phyloP scores from a whole-genome alignment of 2,888 invertebrate species.

The Dromius quadrimaculatus region DNA sequence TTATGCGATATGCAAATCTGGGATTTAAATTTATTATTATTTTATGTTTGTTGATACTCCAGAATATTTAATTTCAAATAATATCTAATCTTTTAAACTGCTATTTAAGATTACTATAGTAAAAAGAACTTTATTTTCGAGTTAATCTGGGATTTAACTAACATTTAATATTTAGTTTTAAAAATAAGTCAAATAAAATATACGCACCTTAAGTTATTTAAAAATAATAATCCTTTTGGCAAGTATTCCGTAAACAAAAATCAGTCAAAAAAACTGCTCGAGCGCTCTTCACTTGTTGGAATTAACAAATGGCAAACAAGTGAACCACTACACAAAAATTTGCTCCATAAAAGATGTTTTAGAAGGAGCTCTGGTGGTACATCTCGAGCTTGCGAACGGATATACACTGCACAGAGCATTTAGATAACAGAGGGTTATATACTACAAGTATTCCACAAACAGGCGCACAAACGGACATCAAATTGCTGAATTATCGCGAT shows the following conservation, averaged over 20 bases:
- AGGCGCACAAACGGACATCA: constrained; percentile 9
- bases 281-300: constrained; percentile 5
- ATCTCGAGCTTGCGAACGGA: constrained; percentile 25
- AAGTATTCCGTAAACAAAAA: neutral
- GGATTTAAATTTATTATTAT: too few species aligned
- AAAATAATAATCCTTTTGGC: constrained; percentile 23
- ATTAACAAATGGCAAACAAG: constrained; percentile 11
- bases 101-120: too few species aligned
- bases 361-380: constrained; percentile 14
- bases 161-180: too few species aligned
- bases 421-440: constrained; percentile 40
- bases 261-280: constrained; percentile 4
- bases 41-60: too few species aligned
- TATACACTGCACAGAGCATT: constrained; percentile 28
- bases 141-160: too few species aligned
- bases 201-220: too few species aligned
- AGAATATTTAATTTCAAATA: too few species aligned
- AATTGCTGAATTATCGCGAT: neutral
- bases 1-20: too few species aligned
- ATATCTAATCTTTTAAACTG: too few species aligned
- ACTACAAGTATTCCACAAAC: constrained; percentile 5
- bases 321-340: neutral
- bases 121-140: too few species aligned
- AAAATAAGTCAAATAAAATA: too few species aligned
- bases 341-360: neutral